Evolutionary conservation across 2,113 vertebrate genomes (phyloP), one percentile per base, ranked within the genome.

Genomic region (Caretta caretta): DNA sequence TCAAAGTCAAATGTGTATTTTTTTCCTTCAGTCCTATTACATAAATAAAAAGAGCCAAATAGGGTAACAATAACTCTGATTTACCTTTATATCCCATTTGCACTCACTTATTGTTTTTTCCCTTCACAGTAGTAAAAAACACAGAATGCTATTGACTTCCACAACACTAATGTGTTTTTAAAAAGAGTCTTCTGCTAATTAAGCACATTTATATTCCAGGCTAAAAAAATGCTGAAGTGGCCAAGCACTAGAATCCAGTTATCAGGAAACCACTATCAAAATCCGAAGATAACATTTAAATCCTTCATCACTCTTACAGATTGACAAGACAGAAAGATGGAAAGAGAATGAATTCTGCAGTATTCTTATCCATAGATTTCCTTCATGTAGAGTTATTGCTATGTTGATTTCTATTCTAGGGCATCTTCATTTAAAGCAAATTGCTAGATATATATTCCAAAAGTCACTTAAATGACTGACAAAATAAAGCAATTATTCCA

Each of bases 381-480:
- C 72, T 57, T 59, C 3, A 79, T 56, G 51, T 50, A 20, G 85
- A 87, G 89, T 78, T 75, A 84, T 51, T 69, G 57, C 76, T 83
- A 3, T 38, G 50, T 38, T 91, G 81, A 42, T 48, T 14, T 90
- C 50, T 87, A 87, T 88, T 93, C 69, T 78, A 72, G 87, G 79
- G 72, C 29, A 88, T 75, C 79, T 85, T 87, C 76, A 93, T 91
- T 93, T 87, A 88, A 72, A 93, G 51, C 65, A 78, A 59, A 12
- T 35, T 84, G 83, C 85, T 88, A 83, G 0, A 0, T 57, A 80
- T 80, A 48, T 96, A 96, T 96, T 92, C 91, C 75, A 91, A 76
- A 76, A 92, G 94, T 93, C 95, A 93, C 22, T 96, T 88, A 93
- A 94, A 81, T 78, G 92, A 94, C 46, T 83, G 94, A 90, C 90